Evolutionary conservation across 2,888 invertebrate species (phyloP).

Genomic region (Ormyrus nitidulus): DNA sequence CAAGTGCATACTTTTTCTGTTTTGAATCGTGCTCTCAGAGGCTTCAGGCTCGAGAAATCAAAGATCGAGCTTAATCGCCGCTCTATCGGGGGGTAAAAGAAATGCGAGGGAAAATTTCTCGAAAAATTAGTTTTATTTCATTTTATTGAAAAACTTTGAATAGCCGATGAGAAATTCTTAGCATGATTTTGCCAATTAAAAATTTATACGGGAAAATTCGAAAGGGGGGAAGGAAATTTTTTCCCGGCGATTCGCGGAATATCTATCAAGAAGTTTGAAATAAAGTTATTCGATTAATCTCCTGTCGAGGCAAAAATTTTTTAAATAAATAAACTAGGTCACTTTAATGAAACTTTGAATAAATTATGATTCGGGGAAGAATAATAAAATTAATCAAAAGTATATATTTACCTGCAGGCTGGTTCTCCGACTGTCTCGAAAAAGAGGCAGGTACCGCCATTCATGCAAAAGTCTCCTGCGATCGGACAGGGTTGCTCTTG

Average conservation of each 20-base stretch:
- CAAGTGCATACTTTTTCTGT: neutral
- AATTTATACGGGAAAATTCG: no score
- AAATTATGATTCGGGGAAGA: neutral
- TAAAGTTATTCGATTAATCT: neutral
- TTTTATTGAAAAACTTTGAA: no score
- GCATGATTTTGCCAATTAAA: no score
- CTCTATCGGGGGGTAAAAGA: no score
- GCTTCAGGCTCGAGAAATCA: neutral
- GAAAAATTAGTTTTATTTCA: no score
- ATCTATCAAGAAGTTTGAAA: no score
- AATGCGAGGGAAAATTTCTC: no score
- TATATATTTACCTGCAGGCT: conserved; percentile 88
- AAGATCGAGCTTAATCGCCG: conserved; percentile 4
- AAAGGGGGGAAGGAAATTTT: neutral
- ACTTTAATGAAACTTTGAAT: neutral
- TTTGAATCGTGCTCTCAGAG: neutral
- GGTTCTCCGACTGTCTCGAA: conserved; percentile 87
- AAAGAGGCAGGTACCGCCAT: conserved; percentile 91
- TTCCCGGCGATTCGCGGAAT: neutral
- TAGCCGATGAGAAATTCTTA: no score
- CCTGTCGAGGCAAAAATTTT: neutral
- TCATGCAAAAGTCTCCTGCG: conserved; percentile 87
- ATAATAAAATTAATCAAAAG: neutral
- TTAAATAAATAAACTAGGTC: neutral
- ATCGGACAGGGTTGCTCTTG: conserved; percentile 83